A percentile compares a stretch with the other conserved stretches of the same genome.
These are phyloP conservation scores for Apamea sordens DNA, from an alignment of 2,888 invertebrate genomes.

Conservation along the genomic window DNA sequence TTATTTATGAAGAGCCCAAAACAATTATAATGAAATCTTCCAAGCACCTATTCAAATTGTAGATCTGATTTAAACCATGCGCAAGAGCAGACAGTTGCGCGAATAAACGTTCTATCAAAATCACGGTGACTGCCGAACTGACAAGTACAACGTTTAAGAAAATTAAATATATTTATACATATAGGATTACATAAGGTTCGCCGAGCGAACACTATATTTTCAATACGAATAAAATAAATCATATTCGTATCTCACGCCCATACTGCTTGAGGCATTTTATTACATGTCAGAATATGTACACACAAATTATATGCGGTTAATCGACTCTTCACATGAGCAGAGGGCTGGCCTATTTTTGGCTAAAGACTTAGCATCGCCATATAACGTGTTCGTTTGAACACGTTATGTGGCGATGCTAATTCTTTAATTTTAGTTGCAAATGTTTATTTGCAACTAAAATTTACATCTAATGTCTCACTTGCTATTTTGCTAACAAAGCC, in stretches of 20 bases:
- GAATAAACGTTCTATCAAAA: conserved; percentile 37
- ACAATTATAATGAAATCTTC: background rate
- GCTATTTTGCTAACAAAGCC: background rate
- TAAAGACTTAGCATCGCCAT: no score
- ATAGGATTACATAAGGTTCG: conserved; percentile 15
- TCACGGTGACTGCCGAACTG: conserved; percentile 27
- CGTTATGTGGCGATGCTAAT: no score
- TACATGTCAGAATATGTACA: conserved; percentile 13
- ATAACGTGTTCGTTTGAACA: background rate
- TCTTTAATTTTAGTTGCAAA: no score
- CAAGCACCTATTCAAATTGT: background rate
- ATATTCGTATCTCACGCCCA: conserved; percentile 19
- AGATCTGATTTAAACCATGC: conserved; percentile 3
- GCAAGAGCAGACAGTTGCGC: conserved; percentile 2
- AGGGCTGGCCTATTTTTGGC: no score
- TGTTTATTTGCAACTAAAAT: no score
- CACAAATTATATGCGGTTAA: background rate
- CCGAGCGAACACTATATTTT: conserved; percentile 24
- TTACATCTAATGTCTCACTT: background rate
- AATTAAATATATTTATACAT: conserved; percentile 31
- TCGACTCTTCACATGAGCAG: no score
- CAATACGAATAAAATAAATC: conserved; percentile 47
- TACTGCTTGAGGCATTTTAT: conserved; percentile 32
- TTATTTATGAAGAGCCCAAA: background rate
- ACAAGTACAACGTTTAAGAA: conserved; percentile 36